Percentiles rank a stretch among this genome's conserved stretches.
Evolutionary conservation across 1,140 invertebrate species (phyloP).

Genomic region (Sarcophaga bullata): DNA sequence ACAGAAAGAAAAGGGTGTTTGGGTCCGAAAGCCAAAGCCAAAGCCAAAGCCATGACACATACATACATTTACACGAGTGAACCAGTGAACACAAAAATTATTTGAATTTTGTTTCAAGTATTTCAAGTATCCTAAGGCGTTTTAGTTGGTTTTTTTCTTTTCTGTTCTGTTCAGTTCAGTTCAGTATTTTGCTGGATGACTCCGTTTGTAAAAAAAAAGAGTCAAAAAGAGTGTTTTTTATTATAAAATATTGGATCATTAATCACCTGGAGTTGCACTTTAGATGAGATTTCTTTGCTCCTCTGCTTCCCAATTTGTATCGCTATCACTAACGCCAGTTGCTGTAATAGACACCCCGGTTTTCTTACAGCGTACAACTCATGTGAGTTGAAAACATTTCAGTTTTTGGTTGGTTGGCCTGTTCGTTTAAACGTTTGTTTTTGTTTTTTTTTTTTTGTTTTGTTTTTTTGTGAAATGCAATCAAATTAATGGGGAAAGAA

Average conservation of each 20-base stretch:
- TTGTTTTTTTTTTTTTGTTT: too few relatives aligned
- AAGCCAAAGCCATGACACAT: background rate
- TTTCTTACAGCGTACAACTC: background rate
- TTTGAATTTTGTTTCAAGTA: background rate
- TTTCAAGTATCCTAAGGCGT: constrained; percentile 27
- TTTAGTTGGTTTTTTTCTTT: too few relatives aligned
- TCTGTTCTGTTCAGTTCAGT: too few relatives aligned
- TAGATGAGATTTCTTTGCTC: background rate
- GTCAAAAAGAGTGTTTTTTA: constrained; percentile 29
- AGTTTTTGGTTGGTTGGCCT: background rate
- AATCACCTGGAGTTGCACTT: constrained; percentile 19
- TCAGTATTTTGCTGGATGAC: too few relatives aligned
- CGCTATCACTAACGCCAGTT: background rate
- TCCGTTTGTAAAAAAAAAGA: too few relatives aligned
- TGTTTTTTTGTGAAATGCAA: background rate
- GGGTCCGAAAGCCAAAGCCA: background rate
- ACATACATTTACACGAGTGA: background rate
- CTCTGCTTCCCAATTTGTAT: background rate
- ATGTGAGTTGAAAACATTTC: background rate
- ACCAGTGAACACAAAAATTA: background rate
- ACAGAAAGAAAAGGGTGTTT: background rate
- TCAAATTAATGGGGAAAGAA: background rate
- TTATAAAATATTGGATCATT: constrained; percentile 39
- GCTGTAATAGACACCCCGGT: background rate
- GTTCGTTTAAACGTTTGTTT: too few relatives aligned